These are phyloP conservation scores for Saturnia japonica DNA, from an alignment of 2,888 invertebrate species.

Conservation along the genomic window DNA sequence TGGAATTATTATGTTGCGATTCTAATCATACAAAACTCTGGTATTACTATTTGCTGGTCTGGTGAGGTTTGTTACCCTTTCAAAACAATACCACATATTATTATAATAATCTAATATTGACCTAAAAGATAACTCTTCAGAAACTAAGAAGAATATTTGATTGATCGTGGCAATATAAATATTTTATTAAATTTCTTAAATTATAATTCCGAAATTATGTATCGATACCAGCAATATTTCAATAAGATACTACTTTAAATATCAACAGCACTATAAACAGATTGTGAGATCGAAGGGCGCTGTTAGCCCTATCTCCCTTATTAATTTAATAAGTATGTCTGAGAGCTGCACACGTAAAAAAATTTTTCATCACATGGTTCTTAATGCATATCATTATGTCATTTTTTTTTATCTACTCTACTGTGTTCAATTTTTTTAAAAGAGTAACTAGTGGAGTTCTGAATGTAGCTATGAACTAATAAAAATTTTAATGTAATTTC, in stretches of 20 bases:
- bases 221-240: neutral
- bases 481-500: too few relatives aligned
- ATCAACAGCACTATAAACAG: neutral
- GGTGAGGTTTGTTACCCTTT: too few relatives aligned
- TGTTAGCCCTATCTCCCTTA: neutral
- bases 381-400: neutral
- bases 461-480: too few relatives aligned
- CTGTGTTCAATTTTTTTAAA: too few relatives aligned
- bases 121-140: too few relatives aligned
- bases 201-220: neutral
- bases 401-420: too few relatives aligned
- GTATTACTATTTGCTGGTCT: too few relatives aligned
- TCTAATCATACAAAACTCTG: neutral
- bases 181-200: neutral
- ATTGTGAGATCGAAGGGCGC: neutral
- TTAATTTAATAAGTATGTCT: neutral
- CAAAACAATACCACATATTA: too few relatives aligned
- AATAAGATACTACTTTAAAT: neutral
- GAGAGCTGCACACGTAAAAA: neutral
- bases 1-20: neutral
- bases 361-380: neutral
- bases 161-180: too few relatives aligned
- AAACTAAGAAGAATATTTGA: too few relatives aligned
- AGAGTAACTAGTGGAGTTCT: too few relatives aligned
- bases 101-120: too few relatives aligned